Base-by-base conservation (phyloP, 1,140 invertebrate species). In the Reticulitermes speratus region DNA sequence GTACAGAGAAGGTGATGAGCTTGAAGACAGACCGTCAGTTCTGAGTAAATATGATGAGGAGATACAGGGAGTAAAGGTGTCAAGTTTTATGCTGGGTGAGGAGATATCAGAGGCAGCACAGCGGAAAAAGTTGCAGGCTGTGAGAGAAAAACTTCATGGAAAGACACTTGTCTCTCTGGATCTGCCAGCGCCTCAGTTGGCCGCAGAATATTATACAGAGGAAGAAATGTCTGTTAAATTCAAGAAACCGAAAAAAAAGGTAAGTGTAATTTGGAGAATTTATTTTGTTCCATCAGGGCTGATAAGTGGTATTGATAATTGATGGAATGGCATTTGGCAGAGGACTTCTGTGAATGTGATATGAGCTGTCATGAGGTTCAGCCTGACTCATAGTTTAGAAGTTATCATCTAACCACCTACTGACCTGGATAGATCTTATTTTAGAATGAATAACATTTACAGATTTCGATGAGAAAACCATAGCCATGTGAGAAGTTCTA, bases 41-140 rank as follows among this genome's bases (percentile, higher is more conserved):
- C 93, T 99, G 14, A 92, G 95, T 87, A 99, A 99, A 92, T 99
- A 99, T 91, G 98, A 99, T 91, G 98, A 99, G 90, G 98, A 99
- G 91, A 96, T 99, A 82, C 94, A 96, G 83, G 97, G 97, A 5
- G 91, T 91, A 69, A 95, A 96, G 89, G 94, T 94, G 86, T 93
- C 95, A 82, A 95, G 94, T 82, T 99, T 99, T 92, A 90, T 94
- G 69, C 93, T 99, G 87, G 97, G 97, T 84, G 87, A 90, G 82
- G 44, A 84, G 21, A 52, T 84, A 7, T 44, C 44, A 44, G 82
- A 44, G 21, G 65, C 65, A 11, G 65, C n/a, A 8, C 7, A 16
- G n/a, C 25, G 69, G 88, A 90, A 5, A 90, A 93, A 83, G 91
- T 91, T 59, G 89, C 83, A 81, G 82, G 89, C 89, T 82, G 87